phyloP scores from a whole-genome alignment of 1,140 invertebrate species.

The Scaptomyza pallida region DNA sequence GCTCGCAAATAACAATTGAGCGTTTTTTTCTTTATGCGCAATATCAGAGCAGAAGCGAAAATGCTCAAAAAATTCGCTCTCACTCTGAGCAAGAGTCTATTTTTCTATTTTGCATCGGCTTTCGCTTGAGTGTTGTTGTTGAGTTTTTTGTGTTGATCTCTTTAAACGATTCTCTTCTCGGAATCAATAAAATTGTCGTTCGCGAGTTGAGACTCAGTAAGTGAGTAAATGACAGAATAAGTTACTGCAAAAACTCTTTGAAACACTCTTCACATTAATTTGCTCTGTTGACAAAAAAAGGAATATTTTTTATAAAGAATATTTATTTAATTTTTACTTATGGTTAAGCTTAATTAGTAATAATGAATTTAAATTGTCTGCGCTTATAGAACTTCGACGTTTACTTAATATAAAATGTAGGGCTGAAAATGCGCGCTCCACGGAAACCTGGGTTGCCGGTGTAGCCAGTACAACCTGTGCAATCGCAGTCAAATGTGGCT shows the following conservation, averaged over 20 bases:
- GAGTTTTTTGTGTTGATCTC: too few relatives aligned
- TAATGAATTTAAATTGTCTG: conserved; percentile 21
- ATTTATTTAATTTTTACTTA: background rate
- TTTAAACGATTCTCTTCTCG: background rate
- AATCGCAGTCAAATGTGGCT: conserved; percentile 1
- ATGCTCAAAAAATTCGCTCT: too few relatives aligned
- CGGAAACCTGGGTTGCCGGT: too few relatives aligned
- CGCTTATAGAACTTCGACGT: background rate
- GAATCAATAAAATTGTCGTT: background rate
- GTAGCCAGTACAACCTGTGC: too few relatives aligned
- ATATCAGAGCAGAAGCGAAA: too few relatives aligned
- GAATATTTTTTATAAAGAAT: too few relatives aligned
- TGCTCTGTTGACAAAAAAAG: background rate
- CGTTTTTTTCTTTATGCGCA: too few relatives aligned
- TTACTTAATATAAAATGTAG: conserved; percentile 18
- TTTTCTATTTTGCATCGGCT: background rate
- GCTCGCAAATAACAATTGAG: too few relatives aligned
- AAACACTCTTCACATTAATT: conserved; percentile 4
- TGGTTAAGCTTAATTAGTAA: conserved; percentile 19
- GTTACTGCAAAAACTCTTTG: background rate
- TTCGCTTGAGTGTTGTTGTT: background rate
- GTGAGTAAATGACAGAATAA: conserved; percentile 10
- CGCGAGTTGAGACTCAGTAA: conserved; percentile 9
- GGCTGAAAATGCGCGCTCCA: conserved; percentile 13
- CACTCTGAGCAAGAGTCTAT: too few relatives aligned